phyloP scores from a whole-genome alignment of 2,797 vertebrate species.

The Momotus momota region DNA sequence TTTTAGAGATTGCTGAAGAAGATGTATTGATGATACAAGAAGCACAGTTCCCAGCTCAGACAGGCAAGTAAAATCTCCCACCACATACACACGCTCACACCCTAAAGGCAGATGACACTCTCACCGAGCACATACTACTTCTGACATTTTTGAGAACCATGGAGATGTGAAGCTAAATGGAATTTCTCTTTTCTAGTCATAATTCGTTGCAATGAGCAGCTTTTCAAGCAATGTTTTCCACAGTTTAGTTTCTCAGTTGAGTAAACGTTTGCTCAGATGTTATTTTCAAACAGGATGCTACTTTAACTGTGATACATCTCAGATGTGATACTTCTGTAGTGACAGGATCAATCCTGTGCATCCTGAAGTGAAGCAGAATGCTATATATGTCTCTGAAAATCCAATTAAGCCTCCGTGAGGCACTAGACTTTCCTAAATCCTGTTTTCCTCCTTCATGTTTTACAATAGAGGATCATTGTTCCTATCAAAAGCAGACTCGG shows the following conservation, averaged over 20 bases:
- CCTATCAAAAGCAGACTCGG: constrained; percentile 51
- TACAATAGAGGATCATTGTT: constrained; percentile 77
- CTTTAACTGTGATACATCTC: constrained; percentile 19
- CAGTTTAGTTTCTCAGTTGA: constrained; percentile 20
- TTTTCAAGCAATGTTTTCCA: constrained; percentile 21
- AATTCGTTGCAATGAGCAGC: not conserved
- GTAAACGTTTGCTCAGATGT: constrained; percentile 49
- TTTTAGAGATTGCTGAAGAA: not conserved
- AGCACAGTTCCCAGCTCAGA: accelerated
- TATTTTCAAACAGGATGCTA: constrained; percentile 38
- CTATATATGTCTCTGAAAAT: constrained; percentile 56
- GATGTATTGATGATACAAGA: accelerated
- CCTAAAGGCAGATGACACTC: not conserved
- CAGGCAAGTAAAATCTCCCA: not conserved
- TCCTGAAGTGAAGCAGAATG: constrained; percentile 61
- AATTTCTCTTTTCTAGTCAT: not conserved
- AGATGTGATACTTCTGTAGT: constrained; percentile 8
- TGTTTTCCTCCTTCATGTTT: constrained; percentile 58
- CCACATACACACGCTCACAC: not conserved
- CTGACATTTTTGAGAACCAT: not conserved
- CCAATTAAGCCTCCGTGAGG: constrained; percentile 65
- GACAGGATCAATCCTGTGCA: constrained; percentile 42
- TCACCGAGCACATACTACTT: not conserved
- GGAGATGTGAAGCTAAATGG: not conserved
- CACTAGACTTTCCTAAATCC: constrained; percentile 63